phyloP scores from a whole-genome alignment of 2,113 vertebrate species.

The Lophura nycthemera region DNA sequence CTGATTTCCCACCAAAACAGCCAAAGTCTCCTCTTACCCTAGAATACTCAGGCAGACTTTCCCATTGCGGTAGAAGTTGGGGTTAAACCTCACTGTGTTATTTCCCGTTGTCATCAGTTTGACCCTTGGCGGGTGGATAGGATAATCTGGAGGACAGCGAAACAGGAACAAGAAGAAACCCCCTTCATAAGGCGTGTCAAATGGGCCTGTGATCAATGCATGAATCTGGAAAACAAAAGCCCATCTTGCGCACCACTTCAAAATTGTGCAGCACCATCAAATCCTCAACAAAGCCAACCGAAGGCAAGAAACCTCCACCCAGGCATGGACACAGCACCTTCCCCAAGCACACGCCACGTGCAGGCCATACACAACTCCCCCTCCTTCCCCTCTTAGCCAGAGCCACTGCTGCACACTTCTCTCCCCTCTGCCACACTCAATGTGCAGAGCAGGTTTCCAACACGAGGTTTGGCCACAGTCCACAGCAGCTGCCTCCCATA shows the following conservation, averaged over 20 bases:
- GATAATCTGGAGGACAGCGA: constrained; percentile 98
- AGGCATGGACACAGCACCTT: not conserved
- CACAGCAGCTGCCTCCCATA: not conserved
- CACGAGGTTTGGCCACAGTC: not conserved
- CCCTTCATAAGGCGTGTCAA: constrained; percentile 98
- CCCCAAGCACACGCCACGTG: not conserved
- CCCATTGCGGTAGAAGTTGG: constrained; percentile 99
- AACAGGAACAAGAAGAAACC: constrained; percentile 99
- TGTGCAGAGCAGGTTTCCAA: not conserved
- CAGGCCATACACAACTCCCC: not conserved
- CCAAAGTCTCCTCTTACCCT: constrained; percentile 84
- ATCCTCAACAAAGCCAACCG: not conserved
- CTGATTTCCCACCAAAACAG: not conserved
- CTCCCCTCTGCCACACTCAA: not conserved
- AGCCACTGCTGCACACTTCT: not conserved
- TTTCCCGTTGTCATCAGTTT: constrained; percentile 98
- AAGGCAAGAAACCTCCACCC: not conserved
- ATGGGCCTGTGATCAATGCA: constrained; percentile 97
- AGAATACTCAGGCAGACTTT: constrained; percentile 99
- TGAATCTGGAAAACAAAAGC: constrained; percentile 92
- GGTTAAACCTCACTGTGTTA: constrained; percentile 98
- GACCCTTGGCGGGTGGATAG: constrained; percentile 96
- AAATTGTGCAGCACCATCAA: constrained; percentile 41
- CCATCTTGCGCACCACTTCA: constrained; percentile 71
- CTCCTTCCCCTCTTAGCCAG: not conserved